phyloP scores from a whole-genome alignment of 2,113 vertebrate species.

The Rhipidura dahli region DNA sequence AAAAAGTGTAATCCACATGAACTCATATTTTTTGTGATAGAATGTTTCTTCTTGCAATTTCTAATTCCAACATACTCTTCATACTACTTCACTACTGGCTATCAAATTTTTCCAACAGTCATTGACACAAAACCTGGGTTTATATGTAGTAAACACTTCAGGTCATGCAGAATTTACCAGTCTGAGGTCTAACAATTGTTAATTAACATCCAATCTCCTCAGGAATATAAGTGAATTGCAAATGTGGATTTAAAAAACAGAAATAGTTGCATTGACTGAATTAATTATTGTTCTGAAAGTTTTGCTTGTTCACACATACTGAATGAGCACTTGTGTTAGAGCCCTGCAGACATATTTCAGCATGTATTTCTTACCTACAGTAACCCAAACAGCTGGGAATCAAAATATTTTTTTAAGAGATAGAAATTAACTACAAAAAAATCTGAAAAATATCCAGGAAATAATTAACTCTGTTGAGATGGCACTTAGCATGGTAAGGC shows the following conservation, averaged over 20 bases:
- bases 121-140: not conserved
- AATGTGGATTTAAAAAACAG: not conserved
- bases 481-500: not conserved
- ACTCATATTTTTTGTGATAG: not conserved
- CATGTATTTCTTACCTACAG: not conserved
- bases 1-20: not conserved
- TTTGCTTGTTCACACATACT: not conserved
- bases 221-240: not conserved
- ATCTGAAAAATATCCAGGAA: not conserved
- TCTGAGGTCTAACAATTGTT: not conserved
- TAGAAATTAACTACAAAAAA: not conserved
- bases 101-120: not conserved
- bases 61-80: not conserved
- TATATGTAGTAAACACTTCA: not conserved
- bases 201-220: not conserved
- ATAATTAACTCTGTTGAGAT: not conserved
- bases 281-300: not conserved
- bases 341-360: not conserved
- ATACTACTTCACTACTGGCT: not conserved
- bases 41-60: not conserved
- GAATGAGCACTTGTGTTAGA: not conserved
- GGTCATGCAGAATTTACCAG: not conserved
- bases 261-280: not conserved
- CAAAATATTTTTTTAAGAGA: not conserved
- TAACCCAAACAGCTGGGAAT: not conserved